Evolutionary conservation across 2,797 vertebrate genomes (phyloP).

Genomic region (Argya squamiceps): DNA sequence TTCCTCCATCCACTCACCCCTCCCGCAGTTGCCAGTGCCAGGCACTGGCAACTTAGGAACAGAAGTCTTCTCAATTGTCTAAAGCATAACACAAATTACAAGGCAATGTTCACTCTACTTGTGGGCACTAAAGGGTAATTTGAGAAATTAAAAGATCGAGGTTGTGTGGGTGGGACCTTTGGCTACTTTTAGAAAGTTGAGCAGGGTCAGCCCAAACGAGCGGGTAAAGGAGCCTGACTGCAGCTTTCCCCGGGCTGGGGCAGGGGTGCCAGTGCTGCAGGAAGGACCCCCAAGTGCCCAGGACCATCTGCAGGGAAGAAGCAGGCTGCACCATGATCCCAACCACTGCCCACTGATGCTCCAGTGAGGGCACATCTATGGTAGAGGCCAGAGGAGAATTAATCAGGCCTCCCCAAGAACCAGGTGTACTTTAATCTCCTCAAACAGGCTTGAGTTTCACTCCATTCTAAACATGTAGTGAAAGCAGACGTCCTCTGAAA

Average conservation of each 20-base stretch:
- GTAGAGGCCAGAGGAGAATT: not conserved
- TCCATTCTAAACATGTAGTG: not conserved
- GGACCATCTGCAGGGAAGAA: not conserved
- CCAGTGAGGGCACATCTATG: not conserved
- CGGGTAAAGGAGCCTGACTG: slow-evolving; percentile 45
- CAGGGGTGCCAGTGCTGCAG: not conserved
- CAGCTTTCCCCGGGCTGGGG: not conserved
- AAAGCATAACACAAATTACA: slow-evolving; percentile 68
- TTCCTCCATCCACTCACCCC: not conserved
- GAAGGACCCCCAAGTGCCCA: not conserved
- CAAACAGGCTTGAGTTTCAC: not conserved
- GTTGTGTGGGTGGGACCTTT: slow-evolving; percentile 53
- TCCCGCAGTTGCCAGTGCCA: not conserved
- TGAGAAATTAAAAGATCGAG: slow-evolving; percentile 60
- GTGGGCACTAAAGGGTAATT: slow-evolving; percentile 60
- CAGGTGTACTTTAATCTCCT: not conserved
- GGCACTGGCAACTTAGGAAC: slow-evolving; percentile 42
- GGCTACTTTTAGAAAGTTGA: slow-evolving; percentile 64
- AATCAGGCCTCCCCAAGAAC: not conserved
- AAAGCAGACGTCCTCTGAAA: not conserved
- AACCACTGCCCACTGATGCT: not conserved
- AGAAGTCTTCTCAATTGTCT: slow-evolving; percentile 61
- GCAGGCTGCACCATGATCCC: not conserved
- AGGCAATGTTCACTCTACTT: slow-evolving; percentile 55
- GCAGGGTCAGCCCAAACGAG: slow-evolving; percentile 49